phyloP scores from a whole-genome alignment of 2,888 invertebrate species.

The Lordiphosa andalusiaca region DNA sequence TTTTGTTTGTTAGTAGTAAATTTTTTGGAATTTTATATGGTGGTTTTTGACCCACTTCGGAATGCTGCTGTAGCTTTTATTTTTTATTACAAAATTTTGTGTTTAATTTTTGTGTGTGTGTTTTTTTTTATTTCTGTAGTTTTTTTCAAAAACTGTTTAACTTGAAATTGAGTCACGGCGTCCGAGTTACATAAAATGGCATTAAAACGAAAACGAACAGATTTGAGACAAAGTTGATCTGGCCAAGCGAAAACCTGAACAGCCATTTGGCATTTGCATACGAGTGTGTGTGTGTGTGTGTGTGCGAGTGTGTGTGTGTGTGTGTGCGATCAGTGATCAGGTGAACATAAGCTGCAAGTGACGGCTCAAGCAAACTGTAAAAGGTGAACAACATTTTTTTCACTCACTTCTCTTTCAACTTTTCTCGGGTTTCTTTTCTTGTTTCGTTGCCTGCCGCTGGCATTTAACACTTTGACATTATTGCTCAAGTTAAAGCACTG shows the following conservation, averaged over 20 bases:
- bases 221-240: no score
- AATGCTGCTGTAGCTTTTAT: slow-evolving; percentile 12
- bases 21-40: slow-evolving; percentile 3
- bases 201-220: slow-evolving; percentile 52
- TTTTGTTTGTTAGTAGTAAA: slow-evolving; percentile 22
- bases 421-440: slow-evolving; percentile 10
- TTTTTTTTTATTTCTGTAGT: no score
- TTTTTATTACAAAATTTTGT: slow-evolving; percentile 20
- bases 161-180: slow-evolving; percentile 68
- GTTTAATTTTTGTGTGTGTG: slow-evolving; percentile 55
- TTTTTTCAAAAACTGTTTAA: slow-evolving; percentile 56
- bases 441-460: slow-evolving; percentile 26
- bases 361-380: slow-evolving; percentile 22
- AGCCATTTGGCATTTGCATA: slow-evolving; percentile 71
- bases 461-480: slow-evolving; percentile 72
- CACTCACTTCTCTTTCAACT: slow-evolving; percentile 6
- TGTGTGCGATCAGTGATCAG: slow-evolving; percentile 3
- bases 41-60: slow-evolving; percentile 56
- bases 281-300: slow-evolving; percentile 20
- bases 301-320: slow-evolving; percentile 13
- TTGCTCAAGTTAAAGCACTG: slow-evolving; percentile 32
- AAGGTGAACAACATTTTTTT: slow-evolving; percentile 65
- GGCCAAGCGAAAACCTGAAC: slow-evolving; percentile 53
- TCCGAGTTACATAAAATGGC: slow-evolving; percentile 73
- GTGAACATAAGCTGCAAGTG: no score